These are phyloP conservation scores for Galagoides demidoff DNA, from an alignment of 2,797 vertebrate genomes.

Conservation along the genomic window DNA sequence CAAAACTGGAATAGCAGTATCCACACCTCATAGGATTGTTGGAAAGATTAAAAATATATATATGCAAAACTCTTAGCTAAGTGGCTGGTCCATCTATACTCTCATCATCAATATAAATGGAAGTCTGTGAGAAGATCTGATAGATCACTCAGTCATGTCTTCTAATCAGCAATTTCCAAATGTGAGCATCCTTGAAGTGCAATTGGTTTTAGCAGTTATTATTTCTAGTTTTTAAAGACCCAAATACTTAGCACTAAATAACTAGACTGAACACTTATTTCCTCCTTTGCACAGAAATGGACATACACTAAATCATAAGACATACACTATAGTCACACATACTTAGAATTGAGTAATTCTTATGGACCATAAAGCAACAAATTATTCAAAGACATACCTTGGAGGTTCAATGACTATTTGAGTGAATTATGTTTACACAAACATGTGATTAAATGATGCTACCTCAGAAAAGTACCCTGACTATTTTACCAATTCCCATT, in stretches of 20 bases:
- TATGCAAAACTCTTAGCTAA: not conserved
- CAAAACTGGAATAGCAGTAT: slow-evolving; percentile 27
- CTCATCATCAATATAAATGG: not conserved
- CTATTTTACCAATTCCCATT: slow-evolving; percentile 10
- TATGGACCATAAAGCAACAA: not conserved
- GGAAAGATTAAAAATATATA: slow-evolving; percentile 28
- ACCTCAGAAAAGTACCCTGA: not conserved
- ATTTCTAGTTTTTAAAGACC: not conserved
- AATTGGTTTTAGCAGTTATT: not conserved
- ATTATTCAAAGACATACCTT: slow-evolving; percentile 3
- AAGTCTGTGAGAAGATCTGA: not conserved
- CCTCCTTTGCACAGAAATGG: not conserved
- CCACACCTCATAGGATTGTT: not conserved
- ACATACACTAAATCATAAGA: not conserved
- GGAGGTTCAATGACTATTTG: not conserved
- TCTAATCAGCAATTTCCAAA: not conserved
- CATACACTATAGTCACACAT: not conserved
- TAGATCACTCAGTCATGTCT: not conserved
- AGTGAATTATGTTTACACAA: not conserved
- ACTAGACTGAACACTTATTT: not conserved
- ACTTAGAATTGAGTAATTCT: not conserved
- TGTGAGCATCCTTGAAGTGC: not conserved
- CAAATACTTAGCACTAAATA: not conserved
- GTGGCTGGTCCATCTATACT: not conserved
- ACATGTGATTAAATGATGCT: not conserved